phyloP scores from a whole-genome alignment of 1,140 invertebrate species.

The Zaprionus lachaisei region DNA sequence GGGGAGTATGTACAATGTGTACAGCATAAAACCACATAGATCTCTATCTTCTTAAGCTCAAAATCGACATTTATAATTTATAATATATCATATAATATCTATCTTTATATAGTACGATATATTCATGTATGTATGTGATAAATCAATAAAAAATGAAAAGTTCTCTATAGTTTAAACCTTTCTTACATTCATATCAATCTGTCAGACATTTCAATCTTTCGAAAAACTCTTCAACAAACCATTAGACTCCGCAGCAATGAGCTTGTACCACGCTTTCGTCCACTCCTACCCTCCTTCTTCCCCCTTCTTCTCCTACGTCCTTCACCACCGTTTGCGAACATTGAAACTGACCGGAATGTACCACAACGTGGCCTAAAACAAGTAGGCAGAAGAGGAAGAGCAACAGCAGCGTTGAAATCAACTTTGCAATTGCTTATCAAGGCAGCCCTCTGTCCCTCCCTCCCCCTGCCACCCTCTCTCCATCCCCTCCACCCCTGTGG shows the following conservation, averaged over 20 bases:
- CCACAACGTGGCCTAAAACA: slow-evolving; percentile 9
- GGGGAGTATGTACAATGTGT: too few species aligned
- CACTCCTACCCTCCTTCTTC: neutral
- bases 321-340: neutral
- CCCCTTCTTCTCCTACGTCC: neutral
- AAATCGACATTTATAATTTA: too few species aligned
- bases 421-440: slow-evolving; percentile 35
- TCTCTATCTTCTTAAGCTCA: too few species aligned
- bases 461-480: neutral
- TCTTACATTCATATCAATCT: slow-evolving; percentile 1
- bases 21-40: too few species aligned
- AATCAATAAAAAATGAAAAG: too few species aligned
- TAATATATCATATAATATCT: too few species aligned
- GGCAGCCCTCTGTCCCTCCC: neutral
- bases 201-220: neutral
- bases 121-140: too few species aligned
- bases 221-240: slow-evolving; percentile 2
- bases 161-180: neutral
- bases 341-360: slow-evolving; percentile 5
- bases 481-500: neutral
- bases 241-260: neutral
- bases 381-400: neutral
- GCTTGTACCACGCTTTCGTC: neutral
- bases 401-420: slow-evolving; percentile 18
- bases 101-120: neutral